phyloP scores from a whole-genome alignment of 2,797 vertebrate genomes.

The Zalophus californianus region DNA sequence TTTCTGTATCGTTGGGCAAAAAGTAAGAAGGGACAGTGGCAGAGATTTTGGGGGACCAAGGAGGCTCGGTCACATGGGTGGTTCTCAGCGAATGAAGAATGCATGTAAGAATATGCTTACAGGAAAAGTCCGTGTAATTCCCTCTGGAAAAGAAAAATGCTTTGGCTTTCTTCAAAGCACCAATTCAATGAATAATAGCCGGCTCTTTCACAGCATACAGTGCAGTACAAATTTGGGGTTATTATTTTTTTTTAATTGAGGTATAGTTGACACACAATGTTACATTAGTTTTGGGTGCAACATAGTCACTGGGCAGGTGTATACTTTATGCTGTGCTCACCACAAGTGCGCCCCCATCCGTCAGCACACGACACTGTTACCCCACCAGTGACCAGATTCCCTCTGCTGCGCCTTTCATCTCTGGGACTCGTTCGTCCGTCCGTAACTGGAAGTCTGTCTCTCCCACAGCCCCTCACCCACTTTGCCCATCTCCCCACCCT shows the following conservation, averaged over 20 bases:
- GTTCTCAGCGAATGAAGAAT: not conserved
- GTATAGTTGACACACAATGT: not conserved
- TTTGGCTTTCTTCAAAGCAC: not conserved
- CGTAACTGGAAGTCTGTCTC: not conserved
- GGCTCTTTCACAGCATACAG: not conserved
- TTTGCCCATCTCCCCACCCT: not conserved
- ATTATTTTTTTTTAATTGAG: not conserved
- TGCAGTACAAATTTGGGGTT: fast-evolving
- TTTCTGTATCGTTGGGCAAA: not conserved
- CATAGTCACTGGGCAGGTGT: not conserved
- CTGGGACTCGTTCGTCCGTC: fast-evolving
- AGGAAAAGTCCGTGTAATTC: not conserved
- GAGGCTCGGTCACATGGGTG: fast-evolving
- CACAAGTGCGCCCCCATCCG: not conserved
- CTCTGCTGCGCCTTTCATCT: not conserved
- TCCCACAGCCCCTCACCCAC: not conserved
- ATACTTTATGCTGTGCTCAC: not conserved
- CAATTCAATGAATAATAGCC: too few species aligned
- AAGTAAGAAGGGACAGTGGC: fast-evolving
- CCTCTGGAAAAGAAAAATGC: not conserved
- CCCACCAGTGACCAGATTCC: fast-evolving
- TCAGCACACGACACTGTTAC: not conserved
- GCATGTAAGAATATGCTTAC: fast-evolving
- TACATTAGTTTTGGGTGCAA: not conserved
- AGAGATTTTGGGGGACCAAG: too few species aligned